Evolutionary conservation across 2,888 invertebrate species (phyloP).

Genomic region (Adineta ricciae): DNA sequence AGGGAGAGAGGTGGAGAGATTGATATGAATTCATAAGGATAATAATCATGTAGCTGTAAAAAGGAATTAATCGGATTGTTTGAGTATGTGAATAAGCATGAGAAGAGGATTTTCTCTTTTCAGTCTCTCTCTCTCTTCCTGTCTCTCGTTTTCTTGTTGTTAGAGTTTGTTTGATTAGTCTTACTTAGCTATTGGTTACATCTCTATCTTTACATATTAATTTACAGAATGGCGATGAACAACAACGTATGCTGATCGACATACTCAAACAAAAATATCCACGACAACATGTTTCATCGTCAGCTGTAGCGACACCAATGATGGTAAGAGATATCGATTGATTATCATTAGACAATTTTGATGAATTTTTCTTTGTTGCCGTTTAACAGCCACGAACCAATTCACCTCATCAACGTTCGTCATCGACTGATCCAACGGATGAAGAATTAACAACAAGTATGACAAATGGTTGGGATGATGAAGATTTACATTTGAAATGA

Average conservation of each 20-base stretch:
- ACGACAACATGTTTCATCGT: background rate
- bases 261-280: conserved; percentile 8
- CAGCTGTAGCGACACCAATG: background rate
- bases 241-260: background rate
- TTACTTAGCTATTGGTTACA: conserved; percentile 7
- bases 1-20: background rate
- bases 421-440: background rate
- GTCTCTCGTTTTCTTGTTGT: background rate
- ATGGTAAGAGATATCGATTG: background rate
- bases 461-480: background rate
- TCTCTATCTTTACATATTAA: background rate
- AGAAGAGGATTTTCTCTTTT: background rate
- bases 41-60: background rate
- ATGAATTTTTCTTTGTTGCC: background rate
- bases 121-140: background rate
- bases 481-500: background rate
- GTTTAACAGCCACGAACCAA: background rate
- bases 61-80: background rate
- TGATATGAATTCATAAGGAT: background rate
- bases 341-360: background rate
- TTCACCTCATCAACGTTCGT: background rate
- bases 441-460: background rate
- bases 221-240: conserved; percentile 13
- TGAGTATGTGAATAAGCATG: background rate
- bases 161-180: background rate